Base-by-base conservation (phyloP, 2,797 vertebrate genomes). In the Podarcis siculus region DNA sequence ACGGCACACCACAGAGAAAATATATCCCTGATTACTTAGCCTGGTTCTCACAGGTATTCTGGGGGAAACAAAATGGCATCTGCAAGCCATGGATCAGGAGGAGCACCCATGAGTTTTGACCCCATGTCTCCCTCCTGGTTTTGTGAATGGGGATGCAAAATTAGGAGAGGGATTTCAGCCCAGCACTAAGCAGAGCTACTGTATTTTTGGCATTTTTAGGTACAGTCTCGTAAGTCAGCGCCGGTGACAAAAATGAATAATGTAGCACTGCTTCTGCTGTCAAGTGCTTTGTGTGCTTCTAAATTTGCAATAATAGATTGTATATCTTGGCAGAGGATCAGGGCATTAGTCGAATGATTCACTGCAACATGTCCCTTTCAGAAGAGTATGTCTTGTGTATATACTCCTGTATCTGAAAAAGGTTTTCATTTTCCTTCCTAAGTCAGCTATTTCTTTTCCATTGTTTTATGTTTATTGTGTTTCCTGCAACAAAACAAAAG, bases 261-360 rank as follows among this genome's bases (percentile, higher is more conserved):
- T 79, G 64, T 45, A 32, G 66, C 77, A 15, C 3, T 37, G 3
- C 45, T 83, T 25, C 8, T 15, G 66, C 64, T 83, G 49, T 90
- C 80, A 72, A 87, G 75, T n/a, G 45, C n/a, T 75, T 83, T 86
- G 73, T 39, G 80, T 30, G 32, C 49, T 71, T 42, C 79, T 72
- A 69, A 58, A 64, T 45, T 69, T 67, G 25, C 45, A 42, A 32
- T 90, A 87, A 87, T 79, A 76, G 73, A 67, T 79, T 72, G 23
- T 82, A 67, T 82, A 13, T 13, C 58, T 73, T 83, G 75, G 69
- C 89, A 87, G 67, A 73, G 77, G 23, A 69, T 87, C 42, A 67
- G 42, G 67, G 32, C 76, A 32, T 45, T 73, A 42, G 82, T 61
- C 75, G 39, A 90, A 87, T 66, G 76, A 67, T 83, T 86, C 69